phyloP scores from a whole-genome alignment of 2,797 vertebrate species.

The Acanthurus leucopareius region DNA sequence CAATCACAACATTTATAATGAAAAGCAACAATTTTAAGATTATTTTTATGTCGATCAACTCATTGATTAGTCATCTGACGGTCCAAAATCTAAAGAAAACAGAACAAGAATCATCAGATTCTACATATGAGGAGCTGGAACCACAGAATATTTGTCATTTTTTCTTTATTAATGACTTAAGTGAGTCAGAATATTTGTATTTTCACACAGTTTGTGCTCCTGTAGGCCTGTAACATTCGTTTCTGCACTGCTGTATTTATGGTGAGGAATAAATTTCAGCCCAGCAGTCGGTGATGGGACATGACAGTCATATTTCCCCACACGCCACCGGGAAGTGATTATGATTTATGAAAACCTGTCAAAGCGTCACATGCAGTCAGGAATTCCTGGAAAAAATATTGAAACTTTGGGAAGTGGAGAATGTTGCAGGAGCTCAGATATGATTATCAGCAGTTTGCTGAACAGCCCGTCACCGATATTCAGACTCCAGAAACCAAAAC shows the following conservation, averaged over 20 bases:
- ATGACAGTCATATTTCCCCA: background rate
- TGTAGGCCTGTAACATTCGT: background rate
- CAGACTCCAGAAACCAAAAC: background rate
- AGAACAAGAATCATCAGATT: background rate
- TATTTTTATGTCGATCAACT: background rate
- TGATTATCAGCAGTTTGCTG: background rate
- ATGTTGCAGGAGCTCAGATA: no score
- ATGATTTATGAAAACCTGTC: constrained; percentile 12
- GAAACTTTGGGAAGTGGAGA: background rate
- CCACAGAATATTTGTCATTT: background rate
- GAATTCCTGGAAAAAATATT: background rate
- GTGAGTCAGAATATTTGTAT: background rate
- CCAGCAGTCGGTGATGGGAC: background rate
- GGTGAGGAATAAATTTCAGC: background rate
- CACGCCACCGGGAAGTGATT: background rate
- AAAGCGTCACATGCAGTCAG: constrained; percentile 7
- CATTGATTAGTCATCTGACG: background rate
- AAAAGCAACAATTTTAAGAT: no score
- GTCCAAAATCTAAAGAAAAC: background rate
- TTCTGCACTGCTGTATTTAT: background rate
- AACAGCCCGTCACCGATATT: background rate
- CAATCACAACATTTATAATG: background rate
- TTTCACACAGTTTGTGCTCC: background rate
- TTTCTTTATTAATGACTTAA: background rate
- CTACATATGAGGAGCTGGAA: background rate